Evolutionary conservation across 2,888 invertebrate species (phyloP).

Genomic region (Drosophila dives): DNA sequence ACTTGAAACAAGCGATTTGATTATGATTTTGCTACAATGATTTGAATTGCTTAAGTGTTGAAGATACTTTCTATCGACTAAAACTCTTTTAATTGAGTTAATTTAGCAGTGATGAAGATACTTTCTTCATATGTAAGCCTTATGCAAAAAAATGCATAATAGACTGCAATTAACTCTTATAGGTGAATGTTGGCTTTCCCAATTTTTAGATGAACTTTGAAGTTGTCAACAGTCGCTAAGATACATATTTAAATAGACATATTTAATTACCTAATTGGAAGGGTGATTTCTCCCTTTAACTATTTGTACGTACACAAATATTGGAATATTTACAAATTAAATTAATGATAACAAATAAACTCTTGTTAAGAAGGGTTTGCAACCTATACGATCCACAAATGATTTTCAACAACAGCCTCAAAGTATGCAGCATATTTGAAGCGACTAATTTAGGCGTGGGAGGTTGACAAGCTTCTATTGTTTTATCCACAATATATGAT

Average conservation of each 20-base stretch:
- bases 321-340: background rate
- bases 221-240: background rate
- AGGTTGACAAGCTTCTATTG: constrained; percentile 1
- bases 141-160: background rate
- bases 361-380: background rate
- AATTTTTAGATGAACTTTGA: background rate
- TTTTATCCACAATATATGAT: background rate
- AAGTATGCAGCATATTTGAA: constrained; percentile 36
- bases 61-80: background rate
- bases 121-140: background rate
- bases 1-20: background rate
- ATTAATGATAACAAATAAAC: background rate
- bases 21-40: background rate
- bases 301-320: background rate
- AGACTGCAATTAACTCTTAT: background rate
- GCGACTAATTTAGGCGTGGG: background rate
- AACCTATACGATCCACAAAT: background rate
- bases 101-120: background rate
- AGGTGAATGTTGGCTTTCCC: background rate
- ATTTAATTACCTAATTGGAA: background rate
- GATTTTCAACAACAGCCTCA: constrained; percentile 10
- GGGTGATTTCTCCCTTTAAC: background rate
- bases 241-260: background rate
- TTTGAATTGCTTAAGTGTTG: background rate
- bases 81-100: background rate